These are phyloP conservation scores for Leucophora obtusa DNA, from an alignment of 2,888 invertebrate genomes.

Conservation along the genomic window DNA sequence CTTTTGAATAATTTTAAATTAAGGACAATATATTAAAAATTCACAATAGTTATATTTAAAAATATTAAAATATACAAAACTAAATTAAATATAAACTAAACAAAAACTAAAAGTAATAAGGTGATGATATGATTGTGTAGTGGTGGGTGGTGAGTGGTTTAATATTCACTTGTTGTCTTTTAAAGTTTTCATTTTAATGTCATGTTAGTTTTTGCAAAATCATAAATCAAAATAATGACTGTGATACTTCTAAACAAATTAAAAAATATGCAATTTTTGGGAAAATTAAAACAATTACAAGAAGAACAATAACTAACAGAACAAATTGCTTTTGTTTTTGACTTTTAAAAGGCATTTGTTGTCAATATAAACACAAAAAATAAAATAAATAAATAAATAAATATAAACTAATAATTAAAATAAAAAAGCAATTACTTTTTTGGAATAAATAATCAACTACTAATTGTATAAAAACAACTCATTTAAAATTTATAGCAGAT, in stretches of 20 bases:
- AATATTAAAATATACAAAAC: too few relatives aligned
- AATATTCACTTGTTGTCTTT: constrained; percentile 36
- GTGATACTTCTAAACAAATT: constrained; percentile 33
- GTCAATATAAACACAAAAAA: constrained; percentile 24
- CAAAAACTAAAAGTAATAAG: neutral
- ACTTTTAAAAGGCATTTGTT: constrained; percentile 46
- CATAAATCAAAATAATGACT: constrained; percentile 25
- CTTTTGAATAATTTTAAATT: too few relatives aligned
- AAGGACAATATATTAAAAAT: too few relatives aligned
- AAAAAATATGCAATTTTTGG: constrained; percentile 27
- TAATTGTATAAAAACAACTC: constrained; percentile 52
- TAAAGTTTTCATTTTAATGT: constrained; percentile 33
- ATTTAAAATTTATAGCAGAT: constrained; percentile 31
- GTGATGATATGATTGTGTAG: constrained; percentile 46
- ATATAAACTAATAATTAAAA: constrained; percentile 20
- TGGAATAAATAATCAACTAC: constrained; percentile 56
- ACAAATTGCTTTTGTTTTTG: constrained; percentile 29
- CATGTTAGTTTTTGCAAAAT: constrained; percentile 37
- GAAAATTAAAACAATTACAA: constrained; percentile 46
- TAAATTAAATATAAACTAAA: neutral
- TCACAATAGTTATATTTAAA: too few relatives aligned
- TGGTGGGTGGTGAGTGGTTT: constrained; percentile 61
- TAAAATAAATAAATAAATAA: too few relatives aligned
- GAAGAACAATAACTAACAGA: constrained; percentile 57
- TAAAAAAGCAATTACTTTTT: constrained; percentile 9